Percentiles rank a stretch among this genome's conserved stretches.
Conservation (phyloP, 2,797 vertebrate species). For the Bovichtus diacanthus region DNA sequence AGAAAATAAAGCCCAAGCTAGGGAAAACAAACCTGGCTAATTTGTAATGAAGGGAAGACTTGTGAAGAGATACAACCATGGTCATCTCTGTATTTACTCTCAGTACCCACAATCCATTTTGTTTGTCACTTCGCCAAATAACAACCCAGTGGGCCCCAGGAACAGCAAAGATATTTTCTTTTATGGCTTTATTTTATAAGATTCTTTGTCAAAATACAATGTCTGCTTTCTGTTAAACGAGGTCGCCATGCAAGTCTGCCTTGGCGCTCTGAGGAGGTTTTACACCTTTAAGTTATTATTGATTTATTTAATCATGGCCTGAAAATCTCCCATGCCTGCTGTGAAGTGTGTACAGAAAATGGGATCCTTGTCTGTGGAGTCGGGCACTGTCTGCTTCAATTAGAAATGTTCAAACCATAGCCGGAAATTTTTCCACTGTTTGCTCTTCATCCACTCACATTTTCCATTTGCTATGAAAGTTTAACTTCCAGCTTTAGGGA, state of each 20-base stretch:
- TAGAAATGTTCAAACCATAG: slow-evolving; percentile 78
- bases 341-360: slow-evolving; percentile 72
- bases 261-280: slow-evolving; percentile 34
- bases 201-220: slow-evolving; percentile 35
- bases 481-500: slow-evolving; percentile 56
- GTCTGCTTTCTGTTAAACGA: slow-evolving; percentile 52
- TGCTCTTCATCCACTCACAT: slow-evolving; percentile 73
- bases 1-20: not conserved
- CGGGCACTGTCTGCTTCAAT: slow-evolving; percentile 78
- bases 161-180: slow-evolving; percentile 12
- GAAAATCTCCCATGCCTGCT: slow-evolving; percentile 51
- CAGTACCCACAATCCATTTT: slow-evolving; percentile 19
- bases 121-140: slow-evolving; percentile 27
- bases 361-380: slow-evolving; percentile 71
- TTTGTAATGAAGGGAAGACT: slow-evolving; percentile 27
- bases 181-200: slow-evolving; percentile 14
- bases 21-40: slow-evolving; percentile 26
- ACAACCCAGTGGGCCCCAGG: slow-evolving; percentile 10
- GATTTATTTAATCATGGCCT: slow-evolving; percentile 71
- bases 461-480: slow-evolving; percentile 80
- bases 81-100: slow-evolving; percentile 6
- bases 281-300: slow-evolving; percentile 68
- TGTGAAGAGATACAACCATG: slow-evolving; percentile 18
- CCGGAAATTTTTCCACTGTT: slow-evolving; percentile 74
- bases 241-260: slow-evolving; percentile 32